These are phyloP conservation scores for Melanophora roralis DNA, from an alignment of 2,888 invertebrate genomes.

Conservation along the genomic window DNA sequence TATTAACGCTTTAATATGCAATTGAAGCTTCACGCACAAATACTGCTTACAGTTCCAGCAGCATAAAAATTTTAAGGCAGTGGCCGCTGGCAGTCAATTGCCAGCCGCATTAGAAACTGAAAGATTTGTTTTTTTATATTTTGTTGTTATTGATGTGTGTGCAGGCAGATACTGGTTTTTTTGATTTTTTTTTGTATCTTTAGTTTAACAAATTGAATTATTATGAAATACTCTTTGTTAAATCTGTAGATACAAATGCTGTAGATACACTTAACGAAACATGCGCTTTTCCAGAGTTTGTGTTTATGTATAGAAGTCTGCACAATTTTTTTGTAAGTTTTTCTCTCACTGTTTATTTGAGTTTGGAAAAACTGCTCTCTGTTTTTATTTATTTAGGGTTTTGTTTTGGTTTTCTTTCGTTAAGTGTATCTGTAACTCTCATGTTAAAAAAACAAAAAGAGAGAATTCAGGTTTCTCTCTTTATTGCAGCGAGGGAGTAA, in stretches of 20 bases:
- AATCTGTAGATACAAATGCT: neutral
- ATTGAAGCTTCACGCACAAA: slow-evolving; percentile 29
- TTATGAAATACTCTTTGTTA: slow-evolving; percentile 2
- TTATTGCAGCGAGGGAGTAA: slow-evolving; percentile 22
- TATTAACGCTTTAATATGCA: slow-evolving; percentile 56
- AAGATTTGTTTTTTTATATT: neutral
- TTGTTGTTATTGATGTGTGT: neutral
- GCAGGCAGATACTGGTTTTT: neutral
- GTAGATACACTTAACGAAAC: slow-evolving; percentile 50
- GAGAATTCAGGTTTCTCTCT: neutral
- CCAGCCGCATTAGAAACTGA: neutral
- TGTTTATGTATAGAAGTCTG: slow-evolving; percentile 10
- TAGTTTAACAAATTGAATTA: slow-evolving; percentile 21
- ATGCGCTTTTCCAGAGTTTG: slow-evolving; percentile 7
- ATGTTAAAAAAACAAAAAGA: neutral
- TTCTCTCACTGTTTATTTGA: neutral
- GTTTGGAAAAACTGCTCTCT: slow-evolving; percentile 1
- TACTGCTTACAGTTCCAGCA: neutral
- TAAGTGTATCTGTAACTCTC: slow-evolving; percentile 23
- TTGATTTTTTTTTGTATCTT: neutral
- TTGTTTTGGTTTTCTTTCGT: slow-evolving; percentile 40
- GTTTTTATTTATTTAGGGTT: slow-evolving; percentile 42
- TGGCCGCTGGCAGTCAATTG: neutral
- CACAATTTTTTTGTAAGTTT: neutral
- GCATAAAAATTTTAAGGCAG: neutral